Evolutionary conservation across 2,888 invertebrate genomes (phyloP).

Genomic region (Melieria picta): DNA sequence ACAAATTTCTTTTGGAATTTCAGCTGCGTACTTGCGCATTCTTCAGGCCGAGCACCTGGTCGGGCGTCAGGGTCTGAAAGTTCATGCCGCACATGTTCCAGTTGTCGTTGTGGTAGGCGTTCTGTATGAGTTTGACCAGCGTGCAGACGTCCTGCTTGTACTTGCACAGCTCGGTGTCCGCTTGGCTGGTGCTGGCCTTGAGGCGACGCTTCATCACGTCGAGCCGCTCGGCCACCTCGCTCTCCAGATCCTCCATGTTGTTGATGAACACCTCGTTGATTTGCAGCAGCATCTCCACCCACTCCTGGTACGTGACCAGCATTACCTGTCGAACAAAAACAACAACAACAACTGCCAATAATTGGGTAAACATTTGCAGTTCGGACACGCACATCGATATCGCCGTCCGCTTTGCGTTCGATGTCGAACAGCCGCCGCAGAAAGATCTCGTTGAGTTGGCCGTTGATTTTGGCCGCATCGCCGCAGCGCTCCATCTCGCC

Average conservation of each 20-base stretch:
- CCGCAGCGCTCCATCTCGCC: conserved; percentile 30
- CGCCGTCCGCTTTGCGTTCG: conserved; percentile 67
- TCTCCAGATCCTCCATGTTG: conserved; percentile 73
- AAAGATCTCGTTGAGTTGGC: conserved; percentile 73
- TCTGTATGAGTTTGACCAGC: conserved; percentile 67
- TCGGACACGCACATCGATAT: conserved; percentile 51
- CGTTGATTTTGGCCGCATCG: conserved; percentile 50
- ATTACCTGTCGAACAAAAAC: conserved; percentile 68
- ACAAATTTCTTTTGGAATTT: too few species aligned
- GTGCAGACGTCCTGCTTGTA: conserved; percentile 61
- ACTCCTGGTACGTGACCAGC: conserved; percentile 71
- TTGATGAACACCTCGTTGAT: conserved; percentile 72
- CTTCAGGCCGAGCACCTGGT: conserved; percentile 60
- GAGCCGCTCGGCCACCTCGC: conserved; percentile 71
- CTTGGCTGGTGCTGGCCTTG: conserved; percentile 43
- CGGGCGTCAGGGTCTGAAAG: conserved; percentile 65
- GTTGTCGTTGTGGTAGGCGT: conserved; percentile 60
- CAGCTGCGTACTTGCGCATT: conserved; percentile 37
- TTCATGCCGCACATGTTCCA: conserved; percentile 65
- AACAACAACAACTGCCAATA: not conserved
- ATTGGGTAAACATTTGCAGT: not conserved
- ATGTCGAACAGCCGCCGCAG: conserved; percentile 71
- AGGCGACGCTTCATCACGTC: conserved; percentile 63
- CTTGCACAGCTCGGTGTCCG: conserved; percentile 49
- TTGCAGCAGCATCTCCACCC: conserved; percentile 72